Conservation (phyloP, 2,113 vertebrate genomes). For the Rissa tridactyla region DNA sequence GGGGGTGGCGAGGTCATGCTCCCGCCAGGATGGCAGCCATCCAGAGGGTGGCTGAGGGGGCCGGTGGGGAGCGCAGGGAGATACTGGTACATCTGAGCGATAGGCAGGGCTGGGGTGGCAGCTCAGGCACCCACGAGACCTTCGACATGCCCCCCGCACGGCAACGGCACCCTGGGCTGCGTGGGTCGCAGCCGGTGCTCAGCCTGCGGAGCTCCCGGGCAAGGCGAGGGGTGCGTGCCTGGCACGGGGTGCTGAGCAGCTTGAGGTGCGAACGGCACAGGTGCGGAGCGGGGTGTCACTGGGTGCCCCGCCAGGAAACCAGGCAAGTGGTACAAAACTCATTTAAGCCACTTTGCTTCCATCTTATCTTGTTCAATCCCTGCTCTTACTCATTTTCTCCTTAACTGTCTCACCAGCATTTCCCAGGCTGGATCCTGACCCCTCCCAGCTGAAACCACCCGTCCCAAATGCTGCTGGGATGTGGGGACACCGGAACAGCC, state of each 20-base stretch:
- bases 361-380: background rate
- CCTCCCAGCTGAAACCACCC: background rate
- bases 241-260: background rate
- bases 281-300: rapidly evolving
- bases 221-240: background rate
- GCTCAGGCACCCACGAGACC: background rate
- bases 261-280: rapidly evolving
- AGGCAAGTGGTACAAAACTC: rapidly evolving
- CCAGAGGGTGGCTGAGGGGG: background rate
- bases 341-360: background rate
- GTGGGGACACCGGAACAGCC: background rate
- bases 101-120: background rate
- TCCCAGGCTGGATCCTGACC: background rate
- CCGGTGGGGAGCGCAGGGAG: background rate
- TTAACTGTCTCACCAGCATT: background rate
- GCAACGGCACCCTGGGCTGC: background rate
- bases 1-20: background rate
- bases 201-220: background rate
- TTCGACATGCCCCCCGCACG: rapidly evolving
- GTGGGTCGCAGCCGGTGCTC: rapidly evolving
- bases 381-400: background rate
- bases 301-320: background rate
- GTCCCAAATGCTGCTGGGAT: background rate
- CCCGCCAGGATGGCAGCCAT: rapidly evolving
- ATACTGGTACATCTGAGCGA: background rate